Evolutionary conservation across 92 coral and sea anemone genomes (phyloP).

Genomic region (Bergia puertoricense): DNA sequence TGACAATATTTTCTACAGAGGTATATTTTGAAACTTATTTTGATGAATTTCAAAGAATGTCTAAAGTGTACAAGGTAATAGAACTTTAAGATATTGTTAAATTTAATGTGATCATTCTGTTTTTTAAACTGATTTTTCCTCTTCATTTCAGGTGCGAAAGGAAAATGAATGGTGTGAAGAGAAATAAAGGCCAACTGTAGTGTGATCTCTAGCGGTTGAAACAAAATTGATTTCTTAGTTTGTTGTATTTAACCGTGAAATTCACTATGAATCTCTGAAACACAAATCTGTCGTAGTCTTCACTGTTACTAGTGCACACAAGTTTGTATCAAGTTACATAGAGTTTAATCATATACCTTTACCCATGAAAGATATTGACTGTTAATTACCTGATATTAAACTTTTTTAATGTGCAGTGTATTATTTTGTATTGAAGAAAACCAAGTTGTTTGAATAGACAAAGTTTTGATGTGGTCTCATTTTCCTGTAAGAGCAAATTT

Average conservation of each 20-base stretch:
- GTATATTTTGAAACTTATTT: background rate
- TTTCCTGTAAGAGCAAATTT: background rate
- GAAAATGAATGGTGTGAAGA: conserved; percentile 99
- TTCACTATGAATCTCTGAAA: background rate
- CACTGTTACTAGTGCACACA: background rate
- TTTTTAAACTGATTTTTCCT: background rate
- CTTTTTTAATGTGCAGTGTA: background rate
- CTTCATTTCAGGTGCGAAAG: conserved; percentile 81
- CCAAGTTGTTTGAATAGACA: background rate
- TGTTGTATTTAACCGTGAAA: background rate
- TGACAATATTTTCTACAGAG: no score
- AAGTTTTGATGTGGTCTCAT: background rate
- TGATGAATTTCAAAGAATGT: background rate
- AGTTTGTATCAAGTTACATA: background rate
- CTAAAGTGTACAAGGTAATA: no score
- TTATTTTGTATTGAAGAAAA: background rate
- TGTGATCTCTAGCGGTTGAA: background rate
- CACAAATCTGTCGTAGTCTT: background rate
- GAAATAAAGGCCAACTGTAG: conserved; percentile 51
- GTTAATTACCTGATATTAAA: no score
- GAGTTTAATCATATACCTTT: background rate
- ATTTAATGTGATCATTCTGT: background rate
- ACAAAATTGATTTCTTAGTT: background rate
- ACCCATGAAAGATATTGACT: background rate
- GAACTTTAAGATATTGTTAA: no score